Base-by-base conservation (phyloP, 1,140 invertebrate species). In the Atta texana region DNA sequence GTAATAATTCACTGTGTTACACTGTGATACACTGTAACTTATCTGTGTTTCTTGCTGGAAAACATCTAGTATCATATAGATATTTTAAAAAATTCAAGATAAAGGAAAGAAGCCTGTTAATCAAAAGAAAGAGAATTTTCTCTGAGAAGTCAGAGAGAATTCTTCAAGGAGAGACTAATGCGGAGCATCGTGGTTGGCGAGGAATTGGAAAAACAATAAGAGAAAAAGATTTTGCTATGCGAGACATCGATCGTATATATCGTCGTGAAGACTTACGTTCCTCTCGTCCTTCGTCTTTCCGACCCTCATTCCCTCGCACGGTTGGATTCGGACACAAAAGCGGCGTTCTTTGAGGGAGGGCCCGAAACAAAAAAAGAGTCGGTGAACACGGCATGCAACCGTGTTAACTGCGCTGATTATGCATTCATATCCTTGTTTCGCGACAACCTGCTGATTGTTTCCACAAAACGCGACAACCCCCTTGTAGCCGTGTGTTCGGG, bases 351-450 rank as follows among this genome's bases (percentile, higher is more conserved):
- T 94, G 92, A 94, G 91, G 88, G 90, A 87, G 91, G 88, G 87
- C 82, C 53, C 88, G 82, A 88, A 85, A 90, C 89, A 91, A 93
- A 93, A 93, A 93, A 90, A 64, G 81, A 78, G 63, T 63, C 61
- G 59, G 69, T 61, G 90, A 89, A 94, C 93, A 94, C 93, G 93
- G 89, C 92, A 92, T 92, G 88, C 92, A 92, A 92, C 91, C 92
- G 93, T 94, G 93, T 94, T 94, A 94, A 93, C 93, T 92, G 92
- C 90, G 86, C 92, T 93, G 92, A 90, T 94, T 94, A 94, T 94
- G 93, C 94, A 94, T 94, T 94, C 94, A 94, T 94, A 94, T 94
- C 92, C 94, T 92, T 94, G 93, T 94, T 93, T 90, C 88, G 89
- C 91, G 92, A 93, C 91, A 91, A 89, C 89, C 90, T 89, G 89